These are phyloP conservation scores for Platypus cylindrus DNA, from an alignment of 2,888 invertebrate genomes.

Conservation along the genomic window DNA sequence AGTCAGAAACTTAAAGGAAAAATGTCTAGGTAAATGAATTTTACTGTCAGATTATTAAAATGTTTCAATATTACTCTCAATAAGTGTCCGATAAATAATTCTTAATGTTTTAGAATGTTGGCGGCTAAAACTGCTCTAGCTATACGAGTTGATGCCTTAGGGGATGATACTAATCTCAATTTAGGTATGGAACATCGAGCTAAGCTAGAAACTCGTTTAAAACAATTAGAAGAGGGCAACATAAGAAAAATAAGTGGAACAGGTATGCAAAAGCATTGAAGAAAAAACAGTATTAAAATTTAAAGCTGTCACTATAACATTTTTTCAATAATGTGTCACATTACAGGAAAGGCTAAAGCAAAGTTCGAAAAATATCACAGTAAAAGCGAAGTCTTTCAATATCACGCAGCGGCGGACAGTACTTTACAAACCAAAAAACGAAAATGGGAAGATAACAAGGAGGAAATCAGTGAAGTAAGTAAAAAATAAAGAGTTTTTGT, in stretches of 20 bases:
- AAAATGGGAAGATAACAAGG: too few species aligned
- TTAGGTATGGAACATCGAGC: constrained; percentile 83
- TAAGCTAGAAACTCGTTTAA: constrained; percentile 68
- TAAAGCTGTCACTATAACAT: too few species aligned
- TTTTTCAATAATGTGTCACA: not conserved
- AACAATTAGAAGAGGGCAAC: constrained; percentile 77
- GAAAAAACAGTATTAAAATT: too few species aligned
- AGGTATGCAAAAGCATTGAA: constrained; percentile 26
- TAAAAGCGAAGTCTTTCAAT: constrained; percentile 68
- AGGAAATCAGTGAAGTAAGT: too few species aligned
- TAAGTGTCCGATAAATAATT: not conserved
- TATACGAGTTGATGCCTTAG: constrained; percentile 89
- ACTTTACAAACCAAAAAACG: constrained; percentile 55
- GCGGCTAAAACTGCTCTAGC: constrained; percentile 93
- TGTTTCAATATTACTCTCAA: not conserved
- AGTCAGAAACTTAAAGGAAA: constrained; percentile 87
- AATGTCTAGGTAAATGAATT: constrained; percentile 53
- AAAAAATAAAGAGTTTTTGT: too few species aligned
- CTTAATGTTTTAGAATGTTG: constrained; percentile 48
- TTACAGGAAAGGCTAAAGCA: constrained; percentile 58
- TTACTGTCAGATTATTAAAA: not conserved
- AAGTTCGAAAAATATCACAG: constrained; percentile 90
- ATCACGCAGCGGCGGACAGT: constrained; percentile 66
- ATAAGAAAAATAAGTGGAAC: constrained; percentile 73
- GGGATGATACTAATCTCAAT: constrained; percentile 63